Evolutionary conservation across 2,113 vertebrate species (phyloP).

Genomic region (Ceratotherium simum): DNA sequence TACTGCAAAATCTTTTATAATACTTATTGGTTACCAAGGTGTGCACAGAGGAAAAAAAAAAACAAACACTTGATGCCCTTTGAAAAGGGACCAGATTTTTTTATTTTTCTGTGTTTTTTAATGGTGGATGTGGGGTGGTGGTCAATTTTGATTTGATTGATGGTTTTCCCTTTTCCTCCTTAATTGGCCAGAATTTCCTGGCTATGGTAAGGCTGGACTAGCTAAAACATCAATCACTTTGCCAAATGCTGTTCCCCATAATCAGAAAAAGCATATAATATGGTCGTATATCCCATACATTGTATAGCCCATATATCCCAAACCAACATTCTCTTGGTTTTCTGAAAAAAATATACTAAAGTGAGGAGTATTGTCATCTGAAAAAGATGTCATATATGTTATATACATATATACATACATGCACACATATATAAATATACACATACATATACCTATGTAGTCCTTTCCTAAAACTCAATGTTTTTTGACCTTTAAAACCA

Average conservation of each 20-base stretch:
- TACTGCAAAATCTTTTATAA: not conserved
- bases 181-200: constrained; percentile 54
- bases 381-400: not conserved
- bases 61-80: not conserved
- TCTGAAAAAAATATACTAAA: not conserved
- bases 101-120: not conserved
- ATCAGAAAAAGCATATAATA: not conserved
- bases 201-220: not conserved
- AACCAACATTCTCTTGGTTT: not conserved
- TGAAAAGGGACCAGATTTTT: not conserved
- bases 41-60: not conserved
- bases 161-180: constrained; percentile 20
- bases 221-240: constrained; percentile 48
- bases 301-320: not conserved
- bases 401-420: not conserved
- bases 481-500: not conserved
- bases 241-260: not conserved
- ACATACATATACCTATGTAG: not conserved
- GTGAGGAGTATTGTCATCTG: not conserved
- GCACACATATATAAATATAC: not conserved
- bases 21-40: not conserved
- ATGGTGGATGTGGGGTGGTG: not conserved
- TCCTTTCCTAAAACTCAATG: not conserved
- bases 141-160: constrained; percentile 67
- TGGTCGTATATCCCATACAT: not conserved